Evolutionary conservation across 2,888 invertebrate species (phyloP), one percentile per base, ranked within the genome.

Genomic region (Meliscaeva auricollis): DNA sequence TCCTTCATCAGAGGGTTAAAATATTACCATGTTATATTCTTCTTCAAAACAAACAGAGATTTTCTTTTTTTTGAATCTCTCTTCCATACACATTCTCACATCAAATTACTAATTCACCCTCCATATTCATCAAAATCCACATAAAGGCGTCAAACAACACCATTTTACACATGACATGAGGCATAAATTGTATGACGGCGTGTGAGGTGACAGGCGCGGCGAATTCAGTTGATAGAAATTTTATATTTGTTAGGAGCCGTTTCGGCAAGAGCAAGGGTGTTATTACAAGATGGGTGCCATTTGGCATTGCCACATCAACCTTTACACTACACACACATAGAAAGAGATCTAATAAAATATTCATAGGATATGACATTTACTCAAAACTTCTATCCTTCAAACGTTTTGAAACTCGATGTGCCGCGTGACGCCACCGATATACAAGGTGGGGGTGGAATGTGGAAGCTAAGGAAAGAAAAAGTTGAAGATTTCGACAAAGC

Each of bases 341-440:
- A 68, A 44, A 66, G 72, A 72, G 41, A 54, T 22, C 69, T 64
- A 84, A 74, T 84, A 84, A 84, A 84, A 84, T 84, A 84, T 84
- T 79, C 84, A 83, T 83, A 78, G 83, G 62, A 78, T n/a, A n/a
- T 78, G 73, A 62, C 48, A 83, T 83, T 74, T 62, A 62, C 62
- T 44, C 26, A 44, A 44, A 62, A 62, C 62, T 62, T 62, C 26
- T 62, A 26, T 46, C 44, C 15, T 44, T 62, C 44, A 46, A 62
- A 44, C 62, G 15, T 44, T 62, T 26, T 30, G 11, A 30, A 44
- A 54, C 17, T 35, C 22, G 11, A 41, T 11, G 15, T 35, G 7
- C 56, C 35, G 20, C 17, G 11, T 9, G 38, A 6, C 17, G 17
- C 32, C 46, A 48, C 17, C 46, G 22, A 77, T 13, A 68, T 73